These are phyloP conservation scores for Drosophila pruinosa DNA, from an alignment of 1,140 invertebrate species.

Conservation along the genomic window DNA sequence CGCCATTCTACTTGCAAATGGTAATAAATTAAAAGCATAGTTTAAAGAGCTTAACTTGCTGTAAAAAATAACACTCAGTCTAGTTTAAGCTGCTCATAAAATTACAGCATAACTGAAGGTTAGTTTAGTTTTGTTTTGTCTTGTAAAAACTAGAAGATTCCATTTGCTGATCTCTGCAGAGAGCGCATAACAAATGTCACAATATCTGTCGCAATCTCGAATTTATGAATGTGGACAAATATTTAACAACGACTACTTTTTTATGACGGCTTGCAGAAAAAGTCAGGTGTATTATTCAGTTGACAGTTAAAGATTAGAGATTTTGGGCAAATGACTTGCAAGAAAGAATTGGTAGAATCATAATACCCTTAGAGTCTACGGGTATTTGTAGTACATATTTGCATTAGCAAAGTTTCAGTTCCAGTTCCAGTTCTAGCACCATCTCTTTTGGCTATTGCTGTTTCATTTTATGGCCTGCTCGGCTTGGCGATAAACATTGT, in stretches of 20 bases:
- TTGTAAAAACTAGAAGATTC: not conserved
- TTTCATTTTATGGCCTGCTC: not conserved
- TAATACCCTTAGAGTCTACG: constrained; percentile 10
- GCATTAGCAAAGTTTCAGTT: too few relatives aligned
- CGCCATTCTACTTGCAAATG: too few relatives aligned
- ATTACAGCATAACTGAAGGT: not conserved
- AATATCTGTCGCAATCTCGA: constrained; percentile 18
- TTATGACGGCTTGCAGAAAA: constrained; percentile 2
- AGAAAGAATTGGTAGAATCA: constrained; percentile 32
- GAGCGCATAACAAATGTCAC: not conserved
- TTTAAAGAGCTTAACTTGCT: too few relatives aligned
- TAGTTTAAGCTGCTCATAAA: not conserved
- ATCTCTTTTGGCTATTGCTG: not conserved
- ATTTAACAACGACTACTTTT: constrained; percentile 6
- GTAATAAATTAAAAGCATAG: too few relatives aligned
- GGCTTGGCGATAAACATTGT: constrained; percentile 14
- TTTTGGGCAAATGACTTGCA: constrained; percentile 22
- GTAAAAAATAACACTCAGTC: not conserved
- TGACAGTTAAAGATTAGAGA: not conserved
- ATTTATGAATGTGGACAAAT: too few relatives aligned
- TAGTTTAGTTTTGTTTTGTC: not conserved
- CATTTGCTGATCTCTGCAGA: not conserved
- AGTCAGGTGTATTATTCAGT: constrained; percentile 1
- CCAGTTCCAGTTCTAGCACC: too few relatives aligned
- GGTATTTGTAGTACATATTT: constrained; percentile 62